Percentiles rank a stretch among this genome's conserved stretches.
Conservation (phyloP, 2,888 invertebrate genomes). For the Andrena chrysosceles region DNA sequence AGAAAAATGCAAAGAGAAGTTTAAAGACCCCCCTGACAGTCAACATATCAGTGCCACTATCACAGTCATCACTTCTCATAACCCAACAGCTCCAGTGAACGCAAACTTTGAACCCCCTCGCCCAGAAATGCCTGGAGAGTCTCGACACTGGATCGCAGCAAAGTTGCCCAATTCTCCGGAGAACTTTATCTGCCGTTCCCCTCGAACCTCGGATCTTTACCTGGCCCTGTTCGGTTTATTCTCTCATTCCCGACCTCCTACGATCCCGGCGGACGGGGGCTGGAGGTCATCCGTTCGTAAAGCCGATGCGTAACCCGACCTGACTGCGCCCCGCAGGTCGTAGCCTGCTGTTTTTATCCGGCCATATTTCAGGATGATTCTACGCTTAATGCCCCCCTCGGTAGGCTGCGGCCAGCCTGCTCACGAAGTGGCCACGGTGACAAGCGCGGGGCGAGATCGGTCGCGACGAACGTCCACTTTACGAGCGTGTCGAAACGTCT, state of each 20-base stretch:
- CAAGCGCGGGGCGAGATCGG: conserved; percentile 71
- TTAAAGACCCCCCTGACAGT: too few species aligned
- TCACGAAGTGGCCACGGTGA: conserved; percentile 72
- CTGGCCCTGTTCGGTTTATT: conserved; percentile 32
- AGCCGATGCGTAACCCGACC: conserved; percentile 83
- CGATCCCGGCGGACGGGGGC: conserved; percentile 59
- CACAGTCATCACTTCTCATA: not conserved
- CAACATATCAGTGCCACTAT: not conserved
- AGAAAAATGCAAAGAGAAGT: too few species aligned
- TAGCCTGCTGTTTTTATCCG: conserved; percentile 84
- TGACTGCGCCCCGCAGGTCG: conserved; percentile 80
- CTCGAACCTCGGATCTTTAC: conserved; percentile 28
- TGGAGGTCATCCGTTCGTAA: conserved; percentile 81
- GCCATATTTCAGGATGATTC: conserved; percentile 83
- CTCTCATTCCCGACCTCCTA: conserved; percentile 43
- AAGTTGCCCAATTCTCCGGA: conserved; percentile 15
- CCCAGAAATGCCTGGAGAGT: not conserved
- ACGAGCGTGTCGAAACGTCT: conserved; percentile 67
- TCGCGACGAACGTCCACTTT: conserved; percentile 59
- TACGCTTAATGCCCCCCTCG: conserved; percentile 76
- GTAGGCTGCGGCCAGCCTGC: conserved; percentile 60
- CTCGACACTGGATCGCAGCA: not conserved
- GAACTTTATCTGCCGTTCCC: conserved; percentile 27
- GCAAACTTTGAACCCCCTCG: not conserved
- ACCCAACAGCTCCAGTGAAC: not conserved